phyloP scores from a whole-genome alignment of 2,797 vertebrate species.

The Premnoplex brunnescens region DNA sequence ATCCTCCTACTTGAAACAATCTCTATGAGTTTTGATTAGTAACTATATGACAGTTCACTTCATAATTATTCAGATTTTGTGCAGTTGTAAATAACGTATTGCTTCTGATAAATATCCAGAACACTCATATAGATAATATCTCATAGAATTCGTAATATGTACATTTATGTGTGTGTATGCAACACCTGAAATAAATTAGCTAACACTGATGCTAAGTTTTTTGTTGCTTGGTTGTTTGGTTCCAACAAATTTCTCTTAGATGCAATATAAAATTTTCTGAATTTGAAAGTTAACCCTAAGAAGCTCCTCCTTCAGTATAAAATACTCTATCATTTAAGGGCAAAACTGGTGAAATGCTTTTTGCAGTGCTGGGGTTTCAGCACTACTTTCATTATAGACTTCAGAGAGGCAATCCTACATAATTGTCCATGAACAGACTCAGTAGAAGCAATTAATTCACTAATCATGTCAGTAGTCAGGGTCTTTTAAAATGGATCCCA shows the following conservation, averaged over 20 bases:
- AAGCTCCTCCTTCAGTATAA: not conserved
- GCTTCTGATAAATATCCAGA: not conserved
- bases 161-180: rapidly evolving
- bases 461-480: not conserved
- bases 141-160: not conserved
- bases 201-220: not conserved
- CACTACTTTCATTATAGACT: not conserved
- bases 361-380: not conserved
- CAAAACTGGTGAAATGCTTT: not conserved
- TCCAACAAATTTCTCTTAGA: not conserved
- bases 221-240: not conserved
- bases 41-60: not conserved
- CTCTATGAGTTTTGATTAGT: not conserved
- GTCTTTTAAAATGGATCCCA: conserved; percentile 2
- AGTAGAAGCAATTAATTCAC: not conserved
- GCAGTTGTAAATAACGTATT: not conserved
- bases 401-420: not conserved
- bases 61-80: not conserved
- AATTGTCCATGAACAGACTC: not conserved
- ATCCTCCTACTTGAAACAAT: not conserved
- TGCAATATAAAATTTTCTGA: not conserved
- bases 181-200: not conserved
- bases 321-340: not conserved
- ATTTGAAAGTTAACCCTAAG: not conserved
- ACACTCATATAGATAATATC: not conserved